Base-by-base conservation (phyloP, 2,113 vertebrate genomes). In the Pomatorhinus ruficollis region DNA sequence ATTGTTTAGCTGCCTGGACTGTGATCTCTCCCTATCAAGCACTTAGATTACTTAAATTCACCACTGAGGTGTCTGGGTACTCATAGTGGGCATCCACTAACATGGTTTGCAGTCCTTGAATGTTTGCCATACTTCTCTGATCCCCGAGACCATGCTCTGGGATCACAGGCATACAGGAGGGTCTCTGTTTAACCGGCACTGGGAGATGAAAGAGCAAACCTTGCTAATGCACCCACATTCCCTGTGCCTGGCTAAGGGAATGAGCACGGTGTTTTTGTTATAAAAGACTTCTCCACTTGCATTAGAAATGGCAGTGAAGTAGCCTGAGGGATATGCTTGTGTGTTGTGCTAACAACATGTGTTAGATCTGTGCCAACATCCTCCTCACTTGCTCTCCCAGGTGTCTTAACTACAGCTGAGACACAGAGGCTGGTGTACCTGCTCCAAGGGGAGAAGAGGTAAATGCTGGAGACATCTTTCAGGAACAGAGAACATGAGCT, bases 311-410 rank as follows among this genome's bases (percentile, higher is more conserved):
- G 76, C 83, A 92, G 88, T 1, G 9, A 89, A 87, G 86, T 71
- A 96, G 93, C 89, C 95, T 95, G 91, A 95, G 96, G 93, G 96
- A 90, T 78, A 45, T 24, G 74, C 47, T 84, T 30, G 86, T 92
- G 92, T 92, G 52, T 83, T 75, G 86, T 90, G 56, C 83, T 95
- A 94, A 84, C 95, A 95, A 76, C 87, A 89, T 74, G 69, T 50
- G 86, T 79, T 95, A 96, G 40, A 87, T 94, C 85, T 92, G 27
- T 33, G 87, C 75, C 95, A 95, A 76, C 65, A 90, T 84, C 57
- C 53, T 92, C 77, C 72, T 82, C 56, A 14, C 65, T 95, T 3
- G 0, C 78, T 93, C 82, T 96, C 82, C 78, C 90, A 89, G 86
- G 86, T 95, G 83, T 44, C 64, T 81, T 81, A 89, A 78, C 79